These are phyloP conservation scores for Netelia melanura DNA, from an alignment of 2,888 invertebrate genomes.

Conservation along the genomic window DNA sequence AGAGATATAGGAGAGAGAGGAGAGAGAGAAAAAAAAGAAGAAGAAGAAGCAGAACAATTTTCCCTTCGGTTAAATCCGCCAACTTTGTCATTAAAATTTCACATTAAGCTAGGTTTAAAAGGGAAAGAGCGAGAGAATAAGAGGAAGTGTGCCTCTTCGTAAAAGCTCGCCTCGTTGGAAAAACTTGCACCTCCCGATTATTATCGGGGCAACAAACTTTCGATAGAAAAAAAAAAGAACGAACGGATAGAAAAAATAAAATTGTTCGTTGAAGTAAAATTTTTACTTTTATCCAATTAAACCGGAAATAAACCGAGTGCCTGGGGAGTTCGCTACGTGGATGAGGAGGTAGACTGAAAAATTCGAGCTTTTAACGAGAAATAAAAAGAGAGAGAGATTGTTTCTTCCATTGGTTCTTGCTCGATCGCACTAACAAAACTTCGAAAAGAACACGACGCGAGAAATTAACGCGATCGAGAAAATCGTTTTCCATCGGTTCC, in stretches of 20 bases:
- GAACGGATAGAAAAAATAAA: neutral
- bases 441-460: neutral
- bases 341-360: neutral
- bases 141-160: neutral
- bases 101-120: slow-evolving; percentile 7
- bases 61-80: slow-evolving; percentile 35
- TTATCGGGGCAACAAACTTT: neutral
- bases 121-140: neutral
- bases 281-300: neutral
- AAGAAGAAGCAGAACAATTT: slow-evolving; percentile 33
- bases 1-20: neutral
- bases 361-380: slow-evolving; percentile 4
- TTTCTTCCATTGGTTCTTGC: neutral
- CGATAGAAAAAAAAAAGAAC: neutral
- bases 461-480: neutral
- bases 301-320: neutral
- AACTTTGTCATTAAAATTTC: slow-evolving; percentile 60
- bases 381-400: neutral
- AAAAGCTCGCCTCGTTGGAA: neutral
- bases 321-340: neutral
- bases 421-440: no score
- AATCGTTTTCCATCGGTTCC: neutral
- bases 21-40: no score
- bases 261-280: neutral
- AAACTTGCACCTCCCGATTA: neutral